Evolutionary conservation across 2,888 invertebrate genomes (phyloP).

Genomic region (Netelia inedita): DNA sequence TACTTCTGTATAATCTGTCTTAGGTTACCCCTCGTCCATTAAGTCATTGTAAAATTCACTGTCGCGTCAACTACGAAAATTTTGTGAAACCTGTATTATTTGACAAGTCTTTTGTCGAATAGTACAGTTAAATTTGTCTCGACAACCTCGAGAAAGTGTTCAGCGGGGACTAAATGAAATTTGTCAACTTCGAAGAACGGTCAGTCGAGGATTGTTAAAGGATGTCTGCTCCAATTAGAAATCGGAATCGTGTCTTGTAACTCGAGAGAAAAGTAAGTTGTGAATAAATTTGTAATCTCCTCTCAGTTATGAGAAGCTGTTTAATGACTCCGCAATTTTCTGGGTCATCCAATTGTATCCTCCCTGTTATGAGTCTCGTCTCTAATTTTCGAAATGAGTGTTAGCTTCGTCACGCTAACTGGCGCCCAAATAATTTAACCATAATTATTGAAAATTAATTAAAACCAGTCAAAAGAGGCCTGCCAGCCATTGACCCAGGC

Average conservation of each 20-base stretch:
- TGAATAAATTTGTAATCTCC: too few species aligned
- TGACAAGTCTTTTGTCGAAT: background rate
- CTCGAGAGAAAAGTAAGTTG: too few species aligned
- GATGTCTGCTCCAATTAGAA: too few species aligned
- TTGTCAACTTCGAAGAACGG: background rate
- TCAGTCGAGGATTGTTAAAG: background rate
- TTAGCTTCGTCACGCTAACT: background rate
- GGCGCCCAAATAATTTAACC: background rate
- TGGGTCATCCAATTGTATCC: too few species aligned
- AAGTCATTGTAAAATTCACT: too few species aligned
- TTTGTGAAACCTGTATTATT: background rate
- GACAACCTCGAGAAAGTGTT: background rate
- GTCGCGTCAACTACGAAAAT: background rate
- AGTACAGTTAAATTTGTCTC: background rate
- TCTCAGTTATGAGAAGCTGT: too few species aligned
- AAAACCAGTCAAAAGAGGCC: background rate
- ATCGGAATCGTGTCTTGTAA: too few species aligned
- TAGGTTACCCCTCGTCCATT: too few species aligned
- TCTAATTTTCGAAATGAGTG: background rate
- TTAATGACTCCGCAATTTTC: too few species aligned
- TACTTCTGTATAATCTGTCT: too few species aligned
- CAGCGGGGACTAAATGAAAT: background rate
- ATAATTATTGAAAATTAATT: background rate
- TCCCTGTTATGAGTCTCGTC: too few species aligned
- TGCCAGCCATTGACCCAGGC: background rate